Conservation (phyloP, 2,797 vertebrate genomes). For the Rhinophrynus dorsalis region DNA sequence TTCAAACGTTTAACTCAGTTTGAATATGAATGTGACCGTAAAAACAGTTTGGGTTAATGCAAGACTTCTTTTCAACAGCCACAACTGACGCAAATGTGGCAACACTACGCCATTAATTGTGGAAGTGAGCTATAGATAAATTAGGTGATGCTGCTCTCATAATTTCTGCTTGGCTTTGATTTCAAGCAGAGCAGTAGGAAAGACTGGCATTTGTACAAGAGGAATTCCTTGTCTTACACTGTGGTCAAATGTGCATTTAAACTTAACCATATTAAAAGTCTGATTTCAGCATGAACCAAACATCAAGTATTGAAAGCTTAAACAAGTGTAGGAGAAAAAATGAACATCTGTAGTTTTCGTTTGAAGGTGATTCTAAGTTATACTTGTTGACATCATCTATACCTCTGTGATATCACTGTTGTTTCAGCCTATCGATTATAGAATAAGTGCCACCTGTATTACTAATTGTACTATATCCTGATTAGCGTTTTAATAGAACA, state of each 20-base stretch:
- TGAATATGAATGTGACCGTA: conserved; percentile 43
- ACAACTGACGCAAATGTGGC: conserved; percentile 49
- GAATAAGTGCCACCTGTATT: no score
- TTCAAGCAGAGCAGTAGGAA: conserved; percentile 34
- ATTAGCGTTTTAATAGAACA: no score
- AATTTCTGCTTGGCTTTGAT: conserved; percentile 37
- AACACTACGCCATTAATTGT: conserved; percentile 38
- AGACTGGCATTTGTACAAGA: conserved; percentile 28
- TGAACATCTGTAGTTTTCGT: background rate
- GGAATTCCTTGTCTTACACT: conserved; percentile 40
- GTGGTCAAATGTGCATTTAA: conserved; percentile 23
- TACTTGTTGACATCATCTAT: background rate
- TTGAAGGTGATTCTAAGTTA: background rate
- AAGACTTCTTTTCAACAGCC: conserved; percentile 39
- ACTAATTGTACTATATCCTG: no score
- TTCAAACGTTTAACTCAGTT: conserved; percentile 46
- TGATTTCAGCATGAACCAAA: conserved; percentile 9
- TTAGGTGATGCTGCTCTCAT: conserved; percentile 44
- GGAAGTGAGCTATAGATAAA: conserved; percentile 42
- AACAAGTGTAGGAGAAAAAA: background rate
- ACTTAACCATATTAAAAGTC: conserved; percentile 37
- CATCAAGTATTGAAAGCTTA: background rate
- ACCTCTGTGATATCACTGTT: background rate
- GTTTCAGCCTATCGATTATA: no score
- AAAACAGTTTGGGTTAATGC: conserved; percentile 44